Evolutionary conservation across 2,113 vertebrate species (phyloP), one percentile per base, ranked within the genome.

Genomic region (Oncorhynchus mykiss): DNA sequence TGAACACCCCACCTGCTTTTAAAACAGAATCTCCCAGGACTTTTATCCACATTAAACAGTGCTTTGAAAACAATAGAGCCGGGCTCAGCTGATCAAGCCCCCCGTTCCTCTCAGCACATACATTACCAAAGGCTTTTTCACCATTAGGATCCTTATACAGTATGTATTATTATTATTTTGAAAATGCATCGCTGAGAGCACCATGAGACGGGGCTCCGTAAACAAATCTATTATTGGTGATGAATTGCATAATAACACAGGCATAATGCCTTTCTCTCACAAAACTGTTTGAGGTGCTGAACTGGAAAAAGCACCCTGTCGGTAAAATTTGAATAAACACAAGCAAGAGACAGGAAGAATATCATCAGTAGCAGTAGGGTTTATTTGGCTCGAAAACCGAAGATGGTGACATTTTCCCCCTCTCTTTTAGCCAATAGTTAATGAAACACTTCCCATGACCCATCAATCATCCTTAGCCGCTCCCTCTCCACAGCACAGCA

Each of bases 181-280:
- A 93, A 91, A 94, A 93, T 90, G 92, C 91, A 91, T 90, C 76
- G 82, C 90, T 87, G 91, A 90, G 89, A 92, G 93, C 89, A 62
- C 77, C 90, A 87, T 88, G 91, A 90, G 91, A 92, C 84, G 87
- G 88, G 86, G 89, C 89, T 82, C 91, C 90, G 89, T 94, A 94
- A 94, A 94, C 93, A 94, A 94, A 94, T 94, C 93, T 93, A 93
- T 94, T 94, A 94, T 94, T 93, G 91, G 92, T 94, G 93, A 94
- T 94, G 93, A 94, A 94, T 94, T 93, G 92, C 92, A 94, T 94
- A 94, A 94, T 94, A 94, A 94, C 92, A 88, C 90, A 81, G 87
- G 91, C 91, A 92, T 94, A 94, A 94, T 94, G 93, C 91, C 89
- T 91, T 91, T 93, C 92, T 92, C 91, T 90, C 91, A 88, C 91